These are phyloP conservation scores for Anoncus sp. DNA, from an alignment of 2,888 invertebrate genomes.

Conservation along the genomic window DNA sequence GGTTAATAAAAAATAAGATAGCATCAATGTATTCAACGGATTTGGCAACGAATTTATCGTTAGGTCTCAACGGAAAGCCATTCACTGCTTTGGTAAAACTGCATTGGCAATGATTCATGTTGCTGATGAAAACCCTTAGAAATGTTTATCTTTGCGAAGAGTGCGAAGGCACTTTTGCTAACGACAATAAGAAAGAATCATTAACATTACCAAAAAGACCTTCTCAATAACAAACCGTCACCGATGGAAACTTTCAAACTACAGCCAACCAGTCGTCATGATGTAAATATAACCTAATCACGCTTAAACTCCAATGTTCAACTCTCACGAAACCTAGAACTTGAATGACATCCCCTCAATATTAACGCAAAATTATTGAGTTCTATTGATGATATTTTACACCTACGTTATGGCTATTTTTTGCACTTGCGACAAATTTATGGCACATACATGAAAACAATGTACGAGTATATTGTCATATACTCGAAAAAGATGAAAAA, in stretches of 20 bases:
- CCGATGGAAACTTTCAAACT: not conserved
- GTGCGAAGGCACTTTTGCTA: not conserved
- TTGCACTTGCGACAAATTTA: not conserved
- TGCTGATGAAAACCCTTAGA: not conserved
- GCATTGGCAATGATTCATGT: not conserved
- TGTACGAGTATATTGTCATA: not conserved
- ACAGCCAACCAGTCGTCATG: not conserved
- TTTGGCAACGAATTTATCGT: not conserved
- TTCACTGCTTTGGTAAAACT: not conserved
- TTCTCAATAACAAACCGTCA: not conserved
- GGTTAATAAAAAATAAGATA: not conserved
- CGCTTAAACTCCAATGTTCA: not conserved
- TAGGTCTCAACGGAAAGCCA: too few relatives aligned
- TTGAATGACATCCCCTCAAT: conserved; percentile 1
- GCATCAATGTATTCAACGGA: not conserved
- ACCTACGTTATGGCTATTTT: not conserved
- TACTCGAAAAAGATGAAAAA: not conserved
- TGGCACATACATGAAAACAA: not conserved
- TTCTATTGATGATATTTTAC: not conserved
- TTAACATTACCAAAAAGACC: not conserved
- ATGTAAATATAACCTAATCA: not conserved
- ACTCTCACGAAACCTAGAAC: not conserved
- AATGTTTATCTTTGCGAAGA: not conserved
- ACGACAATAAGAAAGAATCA: not conserved
- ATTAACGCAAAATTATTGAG: not conserved